Base-by-base conservation (phyloP, 2,113 vertebrate genomes). In the Pseudorectes ferrugineus region DNA sequence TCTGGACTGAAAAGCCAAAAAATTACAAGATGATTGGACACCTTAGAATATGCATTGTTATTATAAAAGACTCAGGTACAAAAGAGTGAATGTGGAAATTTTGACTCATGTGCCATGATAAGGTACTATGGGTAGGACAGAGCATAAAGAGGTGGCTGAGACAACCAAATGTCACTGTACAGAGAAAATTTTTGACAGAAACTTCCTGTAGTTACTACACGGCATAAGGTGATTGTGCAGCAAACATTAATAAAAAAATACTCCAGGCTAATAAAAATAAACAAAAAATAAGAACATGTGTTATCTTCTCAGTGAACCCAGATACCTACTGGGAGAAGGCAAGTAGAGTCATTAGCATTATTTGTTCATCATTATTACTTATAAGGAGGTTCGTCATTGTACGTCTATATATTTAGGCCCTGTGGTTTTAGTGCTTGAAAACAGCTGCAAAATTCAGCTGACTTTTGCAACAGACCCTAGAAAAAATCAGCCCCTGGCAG, bases 351-450 rank as follows among this genome's bases (percentile, higher is more conserved):
- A 80, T 91, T 86, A 84, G 7, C 49, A 77, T 94, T 96, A 95
- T 94, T 96, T 93, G 93, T 85, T 87, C 51, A 85, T 74, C 85
- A 46, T 93, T 92, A 92, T 89, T 78, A 43, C 61, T 87, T 89
- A 72, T 49, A 68, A 91, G 73, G 66, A 68, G 45, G 54, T 75
- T 80, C 25, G 57, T 76, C 74, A 46, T 54, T 61, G 45, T 36
- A n/a, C 23, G 59, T 25, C 74, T 81, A 65, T 59, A 92, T 79
- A 87, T 95, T 89, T 83, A 92, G 72, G 88, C 43, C 93, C 89
- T 31, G 43, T 93, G 81, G 89, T 95, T 97, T 96, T 95, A 96
- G 26, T 95, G 52, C 63, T 88, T 63, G 29, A 72, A 85, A 96
- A 88, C 95, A 96, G 90, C 83, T 96, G 96, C 88, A 93, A 87